phyloP scores from a whole-genome alignment of 2,113 vertebrate genomes.

The Bucco capensis region DNA sequence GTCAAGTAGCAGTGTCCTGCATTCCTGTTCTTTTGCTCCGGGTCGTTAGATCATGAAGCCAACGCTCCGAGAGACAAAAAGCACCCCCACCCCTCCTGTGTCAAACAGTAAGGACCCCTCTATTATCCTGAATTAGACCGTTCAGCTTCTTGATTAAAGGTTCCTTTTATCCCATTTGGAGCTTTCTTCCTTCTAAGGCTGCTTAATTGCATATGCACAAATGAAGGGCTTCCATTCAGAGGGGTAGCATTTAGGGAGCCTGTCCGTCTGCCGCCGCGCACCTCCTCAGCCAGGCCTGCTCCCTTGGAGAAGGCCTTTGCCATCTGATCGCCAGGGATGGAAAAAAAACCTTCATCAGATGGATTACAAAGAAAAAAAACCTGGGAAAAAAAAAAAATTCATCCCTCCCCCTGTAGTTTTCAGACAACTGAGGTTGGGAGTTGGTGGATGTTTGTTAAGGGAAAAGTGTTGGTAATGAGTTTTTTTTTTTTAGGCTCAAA shows the following conservation, averaged over 20 bases:
- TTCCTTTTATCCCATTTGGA: constrained; percentile 64
- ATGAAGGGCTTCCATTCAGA: constrained; percentile 80
- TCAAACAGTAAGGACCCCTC: constrained; percentile 64
- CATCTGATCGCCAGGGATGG: background rate
- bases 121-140: constrained; percentile 76
- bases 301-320: constrained; percentile 1
- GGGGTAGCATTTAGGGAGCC: constrained; percentile 84
- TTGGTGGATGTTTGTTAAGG: background rate
- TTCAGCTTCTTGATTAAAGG: constrained; percentile 70
- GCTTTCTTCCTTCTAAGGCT: constrained; percentile 71
- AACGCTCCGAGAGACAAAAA: constrained; percentile 52
- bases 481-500: background rate
- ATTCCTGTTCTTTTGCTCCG: constrained; percentile 30
- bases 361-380: background rate
- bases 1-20: constrained; percentile 54
- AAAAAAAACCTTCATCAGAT: background rate
- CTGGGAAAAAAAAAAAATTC: background rate
- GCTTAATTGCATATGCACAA: constrained; percentile 78
- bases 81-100: constrained; percentile 55
- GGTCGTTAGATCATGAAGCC: constrained; percentile 60
- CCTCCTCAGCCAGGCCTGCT: constrained; percentile 29
- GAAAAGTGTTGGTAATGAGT: background rate
- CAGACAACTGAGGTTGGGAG: background rate
- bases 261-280: constrained; percentile 76
- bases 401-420: background rate